A percentile compares a stretch with the other conserved stretches of the same genome.
Conservation (phyloP, 2,113 vertebrate genomes). For the Daboia siamensis region DNA sequence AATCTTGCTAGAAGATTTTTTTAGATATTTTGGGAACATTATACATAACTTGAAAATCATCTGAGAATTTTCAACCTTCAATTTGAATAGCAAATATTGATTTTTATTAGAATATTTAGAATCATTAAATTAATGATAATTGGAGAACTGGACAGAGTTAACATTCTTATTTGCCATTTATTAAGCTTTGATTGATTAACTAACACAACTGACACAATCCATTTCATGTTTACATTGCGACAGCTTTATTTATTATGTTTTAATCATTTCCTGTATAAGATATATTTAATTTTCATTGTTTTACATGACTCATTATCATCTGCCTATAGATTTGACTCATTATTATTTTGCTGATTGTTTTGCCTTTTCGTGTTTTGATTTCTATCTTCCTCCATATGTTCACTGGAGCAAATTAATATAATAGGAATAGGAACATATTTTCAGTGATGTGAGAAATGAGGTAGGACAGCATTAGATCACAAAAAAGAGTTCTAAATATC, state of each 20-base stretch:
- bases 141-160: neutral
- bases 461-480: neutral
- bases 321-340: neutral
- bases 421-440: neutral
- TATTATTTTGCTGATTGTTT: neutral
- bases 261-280: neutral
- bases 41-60: neutral
- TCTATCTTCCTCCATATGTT: neutral
- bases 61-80: neutral
- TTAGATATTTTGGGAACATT: neutral
- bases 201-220: neutral
- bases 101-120: neutral
- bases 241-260: neutral
- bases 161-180: neutral
- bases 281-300: neutral
- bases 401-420: neutral
- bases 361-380: neutral
- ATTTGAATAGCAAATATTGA: neutral
- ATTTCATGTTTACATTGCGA: neutral
- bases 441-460: neutral
- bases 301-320: neutral
- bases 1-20: neutral
- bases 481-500: neutral
- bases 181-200: neutral
- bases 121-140: neutral